Evolutionary conservation across 2,888 invertebrate genomes (phyloP), one percentile per base, ranked within the genome.

Genomic region (Meta bourneti): DNA sequence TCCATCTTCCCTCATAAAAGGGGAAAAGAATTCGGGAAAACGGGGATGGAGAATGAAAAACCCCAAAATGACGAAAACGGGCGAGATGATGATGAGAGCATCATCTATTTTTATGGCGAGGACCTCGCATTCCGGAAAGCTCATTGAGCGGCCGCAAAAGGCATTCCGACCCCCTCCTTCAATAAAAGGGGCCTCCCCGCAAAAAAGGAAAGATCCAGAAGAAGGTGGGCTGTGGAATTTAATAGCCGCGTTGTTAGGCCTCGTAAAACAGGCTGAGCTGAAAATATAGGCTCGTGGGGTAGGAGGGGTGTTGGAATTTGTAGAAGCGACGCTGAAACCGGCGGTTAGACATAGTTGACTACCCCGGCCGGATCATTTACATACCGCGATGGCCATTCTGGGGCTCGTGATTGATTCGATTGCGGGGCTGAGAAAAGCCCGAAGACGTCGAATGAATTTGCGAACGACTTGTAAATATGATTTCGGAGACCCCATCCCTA

Each of bases 241-340:
- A 90, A 90, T 90, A 90, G 90, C 85, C 69, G 80, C 90, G 86
- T 90, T 81, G 90, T 90, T 88, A 79, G 87, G 9, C 71, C 87
- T 80, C 87, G 87, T 88, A 88, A 88, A 88, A 88, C 87, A 88
- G 87, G 75, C 85, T 77, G 79, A 49, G 48, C 48, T 16, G 71
- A 78, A 48, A 82, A 71, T n/a, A 49, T 19, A 71, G 77, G 34
- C 61, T 9, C 61, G 61, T 20, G 74, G 54, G 34, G 74, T 49
- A 19, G 69, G n/a, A 77, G 61, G 54, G 71, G 72, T 54, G 52
- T 52, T 74, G 13, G 54, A 34, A 34, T 34, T 34, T 34, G 1
- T 1, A 4, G 34, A 34, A 34, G 34, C 34, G 34, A 34, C 34
- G 34, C 34, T 34, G 54, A 86, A 86, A 16, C 54, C 74, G 86